Percentiles rank a stretch among this genome's conserved stretches.
Evolutionary conservation across 2,797 vertebrate species (phyloP).

Genomic region (Capromys pilorides): DNA sequence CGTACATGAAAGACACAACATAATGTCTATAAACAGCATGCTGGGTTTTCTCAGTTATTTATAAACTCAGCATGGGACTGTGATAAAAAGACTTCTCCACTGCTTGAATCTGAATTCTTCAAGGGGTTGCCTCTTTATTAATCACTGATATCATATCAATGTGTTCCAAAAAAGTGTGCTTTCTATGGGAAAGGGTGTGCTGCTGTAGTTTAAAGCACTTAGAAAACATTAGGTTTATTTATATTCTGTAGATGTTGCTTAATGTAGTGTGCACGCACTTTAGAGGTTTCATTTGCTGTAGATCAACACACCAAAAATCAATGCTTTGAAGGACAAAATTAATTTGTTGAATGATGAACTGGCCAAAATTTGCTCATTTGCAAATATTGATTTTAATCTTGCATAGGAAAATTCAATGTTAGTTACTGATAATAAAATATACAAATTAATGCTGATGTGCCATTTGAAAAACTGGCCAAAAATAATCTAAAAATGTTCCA

Average conservation of each 20-base stretch:
- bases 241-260: background rate
- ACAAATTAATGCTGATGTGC: background rate
- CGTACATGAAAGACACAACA: constrained; percentile 65
- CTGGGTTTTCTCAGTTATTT: constrained; percentile 65
- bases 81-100: constrained; percentile 73
- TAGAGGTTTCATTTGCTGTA: background rate
- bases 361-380: background rate
- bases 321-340: constrained; percentile 41
- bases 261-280: background rate
- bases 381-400: constrained; percentile 13
- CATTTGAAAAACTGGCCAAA: constrained; percentile 3
- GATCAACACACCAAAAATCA: background rate
- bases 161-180: constrained; percentile 33
- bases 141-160: constrained; percentile 61
- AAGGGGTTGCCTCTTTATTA: constrained; percentile 73
- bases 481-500: constrained; percentile 16
- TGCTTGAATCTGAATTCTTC: constrained; percentile 71
- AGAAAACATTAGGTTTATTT: background rate
- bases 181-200: background rate
- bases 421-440: background rate
- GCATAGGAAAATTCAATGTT: background rate
- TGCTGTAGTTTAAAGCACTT: constrained; percentile 73
- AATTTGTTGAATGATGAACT: background rate
- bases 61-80: constrained; percentile 74
- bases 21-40: constrained; percentile 53